phyloP scores from a whole-genome alignment of 2,113 vertebrate species.

The Hepsetus odoe region DNA sequence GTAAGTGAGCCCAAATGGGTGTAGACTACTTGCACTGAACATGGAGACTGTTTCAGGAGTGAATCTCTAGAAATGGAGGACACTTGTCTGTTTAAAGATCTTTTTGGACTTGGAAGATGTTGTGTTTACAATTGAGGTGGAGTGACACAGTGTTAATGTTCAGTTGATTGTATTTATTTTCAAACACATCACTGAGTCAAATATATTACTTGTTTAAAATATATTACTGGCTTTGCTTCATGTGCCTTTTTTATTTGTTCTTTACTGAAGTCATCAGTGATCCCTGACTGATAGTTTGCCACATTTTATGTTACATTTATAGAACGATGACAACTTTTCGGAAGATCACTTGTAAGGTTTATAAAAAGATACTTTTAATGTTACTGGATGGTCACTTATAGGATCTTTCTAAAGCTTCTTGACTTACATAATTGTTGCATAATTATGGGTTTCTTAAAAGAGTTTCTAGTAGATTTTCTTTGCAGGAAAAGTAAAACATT shows the following conservation, averaged over 20 bases:
- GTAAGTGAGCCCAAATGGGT: not conserved
- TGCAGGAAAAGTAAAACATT: no score
- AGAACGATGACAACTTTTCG: no score
- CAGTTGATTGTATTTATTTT: constrained; percentile 53
- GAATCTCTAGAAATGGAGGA: not conserved
- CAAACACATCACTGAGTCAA: not conserved
- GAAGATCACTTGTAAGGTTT: no score
- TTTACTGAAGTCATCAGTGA: not conserved
- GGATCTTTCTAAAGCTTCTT: no score
- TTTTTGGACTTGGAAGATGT: not conserved
- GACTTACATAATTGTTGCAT: no score
- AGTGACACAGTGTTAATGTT: constrained; percentile 32
- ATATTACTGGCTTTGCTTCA: not conserved
- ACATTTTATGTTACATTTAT: not conserved
- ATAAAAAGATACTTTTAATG: no score
- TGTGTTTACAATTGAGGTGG: constrained; percentile 40
- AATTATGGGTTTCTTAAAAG: no score
- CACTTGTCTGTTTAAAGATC: not conserved
- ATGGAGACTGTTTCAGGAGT: constrained; percentile 12
- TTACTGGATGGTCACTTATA: no score
- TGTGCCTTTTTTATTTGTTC: not conserved
- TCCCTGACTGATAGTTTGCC: not conserved
- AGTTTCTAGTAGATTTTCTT: no score
- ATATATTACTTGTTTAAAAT: constrained; percentile 11
- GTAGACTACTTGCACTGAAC: constrained; percentile 25